Evolutionary conservation across 2,113 vertebrate species (phyloP).

Genomic region (Phrynosoma blainvillii): DNA sequence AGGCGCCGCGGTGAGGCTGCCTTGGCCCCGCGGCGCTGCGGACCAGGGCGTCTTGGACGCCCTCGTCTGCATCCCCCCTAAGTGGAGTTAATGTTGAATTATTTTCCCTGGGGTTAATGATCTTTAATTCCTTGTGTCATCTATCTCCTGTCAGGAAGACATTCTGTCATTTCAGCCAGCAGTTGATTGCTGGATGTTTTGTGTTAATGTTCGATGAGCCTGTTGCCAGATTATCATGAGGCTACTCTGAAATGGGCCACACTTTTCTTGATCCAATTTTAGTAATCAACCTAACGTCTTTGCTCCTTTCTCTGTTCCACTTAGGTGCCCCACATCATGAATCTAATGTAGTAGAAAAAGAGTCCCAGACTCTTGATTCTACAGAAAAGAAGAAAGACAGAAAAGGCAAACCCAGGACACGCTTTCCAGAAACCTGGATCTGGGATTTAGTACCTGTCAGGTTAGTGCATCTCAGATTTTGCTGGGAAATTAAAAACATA

Average conservation of each 20-base stretch:
- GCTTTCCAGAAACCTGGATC: constrained; percentile 90
- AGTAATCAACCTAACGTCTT: not conserved
- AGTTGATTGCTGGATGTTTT: not conserved
- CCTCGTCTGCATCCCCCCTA: no score
- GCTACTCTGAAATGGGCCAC: not conserved
- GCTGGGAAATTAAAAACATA: not conserved
- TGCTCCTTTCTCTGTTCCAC: fast-evolving
- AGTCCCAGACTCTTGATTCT: not conserved
- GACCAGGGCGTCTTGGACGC: no score
- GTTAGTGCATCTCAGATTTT: constrained; percentile 70
- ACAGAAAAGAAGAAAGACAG: not conserved
- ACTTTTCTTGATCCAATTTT: not conserved
- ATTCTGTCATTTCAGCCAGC: not conserved
- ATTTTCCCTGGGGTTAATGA: no score
- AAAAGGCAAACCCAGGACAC: constrained; percentile 31
- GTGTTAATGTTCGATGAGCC: not conserved
- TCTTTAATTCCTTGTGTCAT: not conserved
- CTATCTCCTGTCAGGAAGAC: not conserved
- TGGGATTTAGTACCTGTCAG: constrained; percentile 82
- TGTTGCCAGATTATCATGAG: not conserved
- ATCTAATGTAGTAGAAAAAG: fast-evolving
- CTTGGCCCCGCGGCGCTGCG: no score
- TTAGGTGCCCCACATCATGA: constrained; percentile 52
- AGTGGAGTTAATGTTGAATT: no score
- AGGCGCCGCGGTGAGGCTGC: no score